Base-by-base conservation (phyloP, 2,888 invertebrate genomes). In the Dynastes tityus region DNA sequence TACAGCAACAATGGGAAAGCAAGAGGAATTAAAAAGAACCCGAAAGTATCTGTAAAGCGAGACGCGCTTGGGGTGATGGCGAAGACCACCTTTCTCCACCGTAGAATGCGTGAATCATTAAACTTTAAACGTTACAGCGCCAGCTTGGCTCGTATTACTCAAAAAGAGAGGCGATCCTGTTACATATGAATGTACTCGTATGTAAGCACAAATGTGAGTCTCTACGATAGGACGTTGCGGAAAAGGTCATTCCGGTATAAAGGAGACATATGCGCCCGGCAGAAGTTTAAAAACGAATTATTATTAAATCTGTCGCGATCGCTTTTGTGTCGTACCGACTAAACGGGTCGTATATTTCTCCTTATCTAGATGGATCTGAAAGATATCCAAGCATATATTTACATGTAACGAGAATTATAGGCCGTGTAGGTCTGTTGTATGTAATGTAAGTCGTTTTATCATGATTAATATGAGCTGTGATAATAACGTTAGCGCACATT, bases 111-210 rank as follows among this genome's bases (percentile, higher is more conserved):
- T 32, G 32, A 64, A 64, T 64, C n/a, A 64, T 64, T 64, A 64
- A 64, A 64, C 29, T 64, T 64, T 64, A 64, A 64, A 64, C 63
- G 63, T 63, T 63, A 63, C 32, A n/a, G 13, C 64, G 29, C 29
- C 29, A 64, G 11, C 29, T 32, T 3, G 29, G 13, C 64, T 64
- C 64, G 32, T 64, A 64, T 64, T 64, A 64, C 64, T 61, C 58
- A 16, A 61, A 27, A 27, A 37, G 32, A 2, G 5, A 13, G n/a
- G n/a, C 55, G n/a, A 64, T 64, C 37, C 32, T 11, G 29, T 64
- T 64, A 64, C 64, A 32, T 32, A 27, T 37, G 64, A 29, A 64
- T 37, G 64, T 22, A 22, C 22, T 22, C 22, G 22, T 27, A 64
- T 55, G 16, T 45, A 45, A 1, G 45, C 11, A 11, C 11, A 5